Base-by-base conservation (phyloP, 2,113 vertebrate species). In the Tor tambroides region DNA sequence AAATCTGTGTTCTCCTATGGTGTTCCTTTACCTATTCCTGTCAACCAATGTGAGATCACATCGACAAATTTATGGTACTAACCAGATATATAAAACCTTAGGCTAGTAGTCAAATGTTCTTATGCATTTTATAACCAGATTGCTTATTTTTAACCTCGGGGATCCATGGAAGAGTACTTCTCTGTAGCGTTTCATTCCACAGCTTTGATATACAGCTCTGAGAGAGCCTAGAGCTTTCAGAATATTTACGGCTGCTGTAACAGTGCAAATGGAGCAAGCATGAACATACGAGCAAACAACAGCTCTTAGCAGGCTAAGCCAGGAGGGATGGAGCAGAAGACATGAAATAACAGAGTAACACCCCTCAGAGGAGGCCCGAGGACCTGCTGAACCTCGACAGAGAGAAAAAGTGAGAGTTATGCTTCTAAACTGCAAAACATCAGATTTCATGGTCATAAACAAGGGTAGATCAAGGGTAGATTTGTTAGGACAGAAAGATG, bases 301-400 rank as follows among this genome's bases (percentile, higher is more conserved):
- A 43, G 77, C 63, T 80, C 61, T 78, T 59, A 79, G 79, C 51
- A 75, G 35, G 32, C n/a, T 15, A 23, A 80, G n/a, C 51, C 65
- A 61, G 2, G n/a, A 32, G 59, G 41, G 28, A 82, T 35, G 28
- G 10, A 41, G 26, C 49, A 61, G 23, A 30, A 30, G 26, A 46
- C 77, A 81, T 87, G 30, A 81, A 82, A 63, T 26, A 35, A 28
- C 10, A 63, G 19, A 5, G 17, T 69, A 76, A 54, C 38, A 46
- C 19, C 30, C 61, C 79, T 82, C 38, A 82, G 85, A 76, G 43
- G 79, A 87, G 19, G 30, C 17, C 54, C 3, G 14, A 65, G 69
- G 54, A 81, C 65, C 67, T 19, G 38, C 49, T 43, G 19, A 86
- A 72, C 51, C 32, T 43, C 41, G 41, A 41, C 41, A 41, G 7